These are phyloP conservation scores for Phainopepla nitens DNA, from an alignment of 2,113 vertebrate genomes.

Conservation along the genomic window DNA sequence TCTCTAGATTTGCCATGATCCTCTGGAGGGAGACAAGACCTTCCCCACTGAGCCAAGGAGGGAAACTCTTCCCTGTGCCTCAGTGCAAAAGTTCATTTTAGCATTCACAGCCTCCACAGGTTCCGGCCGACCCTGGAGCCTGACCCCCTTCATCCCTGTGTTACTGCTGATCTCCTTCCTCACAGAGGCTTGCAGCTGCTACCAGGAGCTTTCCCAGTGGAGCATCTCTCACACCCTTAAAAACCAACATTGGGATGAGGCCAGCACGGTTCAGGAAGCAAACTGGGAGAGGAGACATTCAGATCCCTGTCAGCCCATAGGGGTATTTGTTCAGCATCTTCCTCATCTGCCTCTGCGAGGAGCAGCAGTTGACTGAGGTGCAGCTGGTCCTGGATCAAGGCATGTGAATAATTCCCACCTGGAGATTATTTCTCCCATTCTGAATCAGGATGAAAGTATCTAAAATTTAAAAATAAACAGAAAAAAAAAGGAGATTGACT, in stretches of 20 bases:
- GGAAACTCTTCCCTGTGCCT: not conserved
- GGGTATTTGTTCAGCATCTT: not conserved
- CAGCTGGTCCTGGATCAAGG: not conserved
- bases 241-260: not conserved
- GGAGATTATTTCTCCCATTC: not conserved
- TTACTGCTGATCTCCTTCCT: not conserved
- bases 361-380: not conserved
- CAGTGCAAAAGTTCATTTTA: not conserved
- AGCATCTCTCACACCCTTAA: not conserved
- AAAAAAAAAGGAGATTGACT: not conserved
- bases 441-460: not conserved
- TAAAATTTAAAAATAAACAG: not conserved
- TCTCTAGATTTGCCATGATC: not conserved
- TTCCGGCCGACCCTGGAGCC: rapidly evolving
- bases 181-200: not conserved
- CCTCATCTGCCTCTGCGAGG: rapidly evolving
- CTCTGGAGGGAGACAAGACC: not conserved
- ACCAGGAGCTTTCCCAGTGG: rapidly evolving
- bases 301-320: not conserved
- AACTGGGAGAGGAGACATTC: not conserved
- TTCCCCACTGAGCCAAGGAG: not conserved
- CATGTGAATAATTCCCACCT: not conserved
- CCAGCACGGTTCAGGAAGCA: not conserved
- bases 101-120: rapidly evolving
- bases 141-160: not conserved